phyloP scores from a whole-genome alignment of 2,888 invertebrate genomes.

The Apoda limacodes region DNA sequence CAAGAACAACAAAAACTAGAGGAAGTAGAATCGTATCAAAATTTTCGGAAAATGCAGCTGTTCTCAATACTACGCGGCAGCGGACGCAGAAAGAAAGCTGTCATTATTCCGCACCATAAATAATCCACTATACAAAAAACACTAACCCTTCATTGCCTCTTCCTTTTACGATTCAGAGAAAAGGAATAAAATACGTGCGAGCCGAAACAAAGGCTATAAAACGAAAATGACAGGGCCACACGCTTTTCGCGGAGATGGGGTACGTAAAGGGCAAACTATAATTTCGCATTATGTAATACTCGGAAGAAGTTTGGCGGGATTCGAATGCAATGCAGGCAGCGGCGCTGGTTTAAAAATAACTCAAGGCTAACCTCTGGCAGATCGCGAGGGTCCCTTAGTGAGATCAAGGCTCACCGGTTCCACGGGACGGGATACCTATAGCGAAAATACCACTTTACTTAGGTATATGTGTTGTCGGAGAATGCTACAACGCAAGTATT shows the following conservation, averaged over 20 bases:
- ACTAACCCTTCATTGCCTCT: constrained; percentile 66
- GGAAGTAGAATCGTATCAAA: constrained; percentile 24
- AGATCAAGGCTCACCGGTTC: constrained; percentile 65
- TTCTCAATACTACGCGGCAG: constrained; percentile 37
- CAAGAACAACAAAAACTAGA: constrained; percentile 20
- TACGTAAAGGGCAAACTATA: constrained; percentile 55
- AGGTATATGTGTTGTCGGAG: constrained; percentile 30
- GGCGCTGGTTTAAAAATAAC: constrained; percentile 60
- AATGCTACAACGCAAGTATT: constrained; percentile 27
- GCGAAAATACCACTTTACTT: constrained; percentile 32
- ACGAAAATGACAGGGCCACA: constrained; percentile 65
- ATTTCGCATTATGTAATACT: constrained; percentile 67
- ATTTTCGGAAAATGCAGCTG: constrained; percentile 43
- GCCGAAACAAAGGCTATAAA: constrained; percentile 64
- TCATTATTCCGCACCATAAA: constrained; percentile 64
- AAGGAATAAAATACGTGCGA: constrained; percentile 62
- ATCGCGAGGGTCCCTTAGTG: constrained; percentile 59
- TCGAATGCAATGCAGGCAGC: constrained; percentile 49
- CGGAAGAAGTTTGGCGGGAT: constrained; percentile 60
- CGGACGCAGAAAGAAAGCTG: too few relatives aligned
- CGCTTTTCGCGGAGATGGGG: constrained; percentile 44
- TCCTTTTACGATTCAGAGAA: constrained; percentile 66
- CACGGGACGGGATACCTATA: constrained; percentile 53
- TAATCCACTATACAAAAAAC: constrained; percentile 56
- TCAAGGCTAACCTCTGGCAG: constrained; percentile 54